These are phyloP conservation scores for Neotragus moschatus DNA, from an alignment of 2,113 vertebrate species.

Conservation along the genomic window DNA sequence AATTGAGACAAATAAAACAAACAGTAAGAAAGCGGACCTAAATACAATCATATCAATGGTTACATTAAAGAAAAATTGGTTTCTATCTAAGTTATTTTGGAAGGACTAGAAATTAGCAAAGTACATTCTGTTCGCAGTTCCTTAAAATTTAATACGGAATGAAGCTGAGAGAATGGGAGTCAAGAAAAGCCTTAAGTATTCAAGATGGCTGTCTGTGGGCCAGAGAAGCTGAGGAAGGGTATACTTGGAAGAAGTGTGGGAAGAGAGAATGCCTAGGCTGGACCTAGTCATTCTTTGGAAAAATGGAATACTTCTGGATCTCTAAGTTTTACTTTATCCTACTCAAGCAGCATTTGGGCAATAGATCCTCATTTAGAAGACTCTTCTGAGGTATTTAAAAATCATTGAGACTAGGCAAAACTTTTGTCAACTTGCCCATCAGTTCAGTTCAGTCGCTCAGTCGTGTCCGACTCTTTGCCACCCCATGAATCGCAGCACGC, in stretches of 20 bases:
- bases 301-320: background rate
- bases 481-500: too few relatives aligned
- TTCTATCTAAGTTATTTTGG: background rate
- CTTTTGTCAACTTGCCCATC: background rate
- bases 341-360: background rate
- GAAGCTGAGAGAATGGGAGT: background rate
- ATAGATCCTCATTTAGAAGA: background rate
- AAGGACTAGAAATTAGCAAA: background rate
- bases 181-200: background rate
- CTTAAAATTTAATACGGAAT: slow-evolving; percentile 13
- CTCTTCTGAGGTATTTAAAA: background rate
- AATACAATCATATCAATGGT: background rate
- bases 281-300: background rate
- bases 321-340: background rate
- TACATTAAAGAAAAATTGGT: background rate
- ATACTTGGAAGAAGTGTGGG: background rate
- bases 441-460: too few relatives aligned
- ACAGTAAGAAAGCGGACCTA: background rate
- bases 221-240: background rate
- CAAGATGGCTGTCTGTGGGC: background rate
- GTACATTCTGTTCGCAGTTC: background rate
- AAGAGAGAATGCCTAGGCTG: background rate
- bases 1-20: background rate
- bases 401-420: background rate
- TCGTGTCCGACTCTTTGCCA: too few relatives aligned